Percentiles rank a stretch among this genome's conserved stretches.
Conservation (phyloP, 1,140 invertebrate genomes). For the Apis dorsata region DNA sequence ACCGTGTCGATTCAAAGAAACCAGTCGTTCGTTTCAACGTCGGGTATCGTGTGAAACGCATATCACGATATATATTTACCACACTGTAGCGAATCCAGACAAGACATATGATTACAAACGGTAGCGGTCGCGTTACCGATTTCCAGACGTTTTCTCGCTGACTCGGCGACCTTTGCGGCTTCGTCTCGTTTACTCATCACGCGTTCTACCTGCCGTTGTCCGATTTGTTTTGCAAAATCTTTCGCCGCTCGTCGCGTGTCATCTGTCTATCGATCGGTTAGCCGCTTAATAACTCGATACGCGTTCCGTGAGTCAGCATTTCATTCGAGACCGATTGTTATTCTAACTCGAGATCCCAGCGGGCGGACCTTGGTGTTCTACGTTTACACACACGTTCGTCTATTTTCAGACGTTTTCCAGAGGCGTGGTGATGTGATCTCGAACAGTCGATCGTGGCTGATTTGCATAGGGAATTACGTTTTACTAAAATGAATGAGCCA, state of each 20-base stretch:
- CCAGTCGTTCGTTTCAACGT: not conserved
- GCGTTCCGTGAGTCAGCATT: not conserved
- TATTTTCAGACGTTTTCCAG: not conserved
- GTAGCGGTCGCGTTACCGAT: conserved; percentile 8
- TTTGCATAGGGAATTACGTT: not conserved
- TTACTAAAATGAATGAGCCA: too few species aligned
- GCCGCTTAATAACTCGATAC: not conserved
- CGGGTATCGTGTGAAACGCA: not conserved
- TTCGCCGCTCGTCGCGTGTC: not conserved
- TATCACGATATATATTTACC: not conserved
- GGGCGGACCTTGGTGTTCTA: not conserved
- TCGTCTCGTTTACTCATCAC: not conserved
- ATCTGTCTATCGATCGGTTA: not conserved
- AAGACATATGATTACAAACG: not conserved
- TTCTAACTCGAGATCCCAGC: not conserved
- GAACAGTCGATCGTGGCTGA: not conserved
- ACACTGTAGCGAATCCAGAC: not conserved
- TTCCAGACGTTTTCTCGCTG: not conserved
- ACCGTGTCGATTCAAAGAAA: not conserved
- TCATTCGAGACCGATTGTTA: not conserved
- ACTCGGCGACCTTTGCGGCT: not conserved
- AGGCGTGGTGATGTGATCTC: not conserved
- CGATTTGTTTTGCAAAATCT: not conserved
- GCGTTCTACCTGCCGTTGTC: not conserved
- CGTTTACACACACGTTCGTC: not conserved